Evolutionary conservation across 2,113 vertebrate species (phyloP).

Genomic region (Datnioides undecimradiatus): DNA sequence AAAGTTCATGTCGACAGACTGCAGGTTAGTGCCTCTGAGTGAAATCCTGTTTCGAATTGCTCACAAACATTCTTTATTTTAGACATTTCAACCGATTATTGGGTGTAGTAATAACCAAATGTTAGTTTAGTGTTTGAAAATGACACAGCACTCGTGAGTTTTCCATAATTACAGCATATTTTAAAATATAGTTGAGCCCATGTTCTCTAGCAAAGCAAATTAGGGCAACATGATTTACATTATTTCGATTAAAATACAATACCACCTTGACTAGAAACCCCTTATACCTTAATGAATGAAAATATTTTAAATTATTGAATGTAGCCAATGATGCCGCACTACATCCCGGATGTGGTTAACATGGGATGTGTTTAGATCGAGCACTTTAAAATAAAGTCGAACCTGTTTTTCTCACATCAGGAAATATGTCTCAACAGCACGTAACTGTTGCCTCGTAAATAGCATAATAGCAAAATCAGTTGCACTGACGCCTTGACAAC

Average conservation of each 20-base stretch:
- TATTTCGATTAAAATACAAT: too few relatives aligned
- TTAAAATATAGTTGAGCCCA: too few relatives aligned
- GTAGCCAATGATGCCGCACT: neutral
- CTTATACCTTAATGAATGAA: too few relatives aligned
- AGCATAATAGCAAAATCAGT: neutral
- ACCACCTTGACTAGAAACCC: too few relatives aligned
- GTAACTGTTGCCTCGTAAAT: neutral
- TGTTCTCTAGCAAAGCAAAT: too few relatives aligned
- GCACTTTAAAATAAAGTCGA: neutral
- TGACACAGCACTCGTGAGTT: neutral
- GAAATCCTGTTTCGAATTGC: neutral
- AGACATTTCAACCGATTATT: neutral
- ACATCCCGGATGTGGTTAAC: neutral
- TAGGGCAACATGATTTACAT: too few relatives aligned
- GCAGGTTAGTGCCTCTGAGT: slow-evolving; percentile 85
- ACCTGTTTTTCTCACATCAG: neutral
- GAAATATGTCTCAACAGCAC: neutral
- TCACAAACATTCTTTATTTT: neutral
- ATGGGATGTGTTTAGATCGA: neutral
- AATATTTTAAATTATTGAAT: neutral
- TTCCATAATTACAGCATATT: neutral
- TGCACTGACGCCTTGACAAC: neutral
- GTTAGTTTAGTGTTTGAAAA: neutral
- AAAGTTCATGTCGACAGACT: slow-evolving; percentile 97
- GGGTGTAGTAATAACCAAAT: neutral